These are phyloP conservation scores for Apodemia hepburni DNA, from an alignment of 2,888 invertebrate species.

Conservation along the genomic window DNA sequence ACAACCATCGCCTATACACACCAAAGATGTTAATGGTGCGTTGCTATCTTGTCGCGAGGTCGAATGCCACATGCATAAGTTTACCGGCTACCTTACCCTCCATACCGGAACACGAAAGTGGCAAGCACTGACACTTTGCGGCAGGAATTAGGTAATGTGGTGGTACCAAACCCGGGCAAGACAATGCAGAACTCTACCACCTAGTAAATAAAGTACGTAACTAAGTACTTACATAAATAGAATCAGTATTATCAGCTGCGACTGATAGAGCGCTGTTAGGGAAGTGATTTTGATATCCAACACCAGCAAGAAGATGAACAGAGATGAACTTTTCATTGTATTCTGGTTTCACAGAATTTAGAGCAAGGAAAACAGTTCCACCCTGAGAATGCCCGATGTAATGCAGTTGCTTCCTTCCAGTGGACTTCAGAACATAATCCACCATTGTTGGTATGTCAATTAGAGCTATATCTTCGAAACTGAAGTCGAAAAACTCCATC, in stretches of 20 bases:
- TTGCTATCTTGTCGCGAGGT: too few relatives aligned
- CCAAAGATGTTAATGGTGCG: too few relatives aligned
- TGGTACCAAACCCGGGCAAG: too few relatives aligned
- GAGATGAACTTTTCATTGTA: conserved; percentile 55
- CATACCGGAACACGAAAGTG: too few relatives aligned
- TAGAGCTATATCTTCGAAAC: conserved; percentile 58
- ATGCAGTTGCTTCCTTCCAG: conserved; percentile 47
- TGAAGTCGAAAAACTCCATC: conserved; percentile 54
- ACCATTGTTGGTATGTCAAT: conserved; percentile 58
- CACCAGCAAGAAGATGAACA: conserved; percentile 56
- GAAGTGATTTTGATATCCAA: conserved; percentile 51
- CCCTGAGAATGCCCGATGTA: conserved; percentile 70
- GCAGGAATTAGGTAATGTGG: too few relatives aligned
- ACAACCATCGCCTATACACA: too few relatives aligned
- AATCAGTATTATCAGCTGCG: conserved; percentile 39
- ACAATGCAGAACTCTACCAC: too few relatives aligned
- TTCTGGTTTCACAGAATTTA: conserved; percentile 48
- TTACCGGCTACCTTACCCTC: too few relatives aligned
- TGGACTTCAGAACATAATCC: conserved; percentile 48
- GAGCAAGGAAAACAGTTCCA: conserved; percentile 52
- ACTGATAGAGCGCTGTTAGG: conserved; percentile 37
- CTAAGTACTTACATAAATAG: conserved; percentile 55
- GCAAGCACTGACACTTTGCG: too few relatives aligned
- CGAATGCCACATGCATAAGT: too few relatives aligned
- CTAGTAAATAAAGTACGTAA: too few relatives aligned